Evolutionary conservation across 2,888 invertebrate genomes (phyloP).

Genomic region (Galerucella calmariensis): DNA sequence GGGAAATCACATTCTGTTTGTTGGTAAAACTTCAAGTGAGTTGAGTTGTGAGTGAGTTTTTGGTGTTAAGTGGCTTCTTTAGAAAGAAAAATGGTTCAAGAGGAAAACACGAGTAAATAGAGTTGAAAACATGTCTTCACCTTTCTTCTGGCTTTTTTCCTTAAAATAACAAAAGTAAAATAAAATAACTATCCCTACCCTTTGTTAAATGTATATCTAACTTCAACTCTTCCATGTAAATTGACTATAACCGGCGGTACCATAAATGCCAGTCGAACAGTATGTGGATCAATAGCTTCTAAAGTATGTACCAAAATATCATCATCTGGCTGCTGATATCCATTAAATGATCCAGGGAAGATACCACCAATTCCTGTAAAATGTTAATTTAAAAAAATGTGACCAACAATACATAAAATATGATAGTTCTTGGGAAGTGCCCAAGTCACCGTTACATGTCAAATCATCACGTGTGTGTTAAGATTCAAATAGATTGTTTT

Average conservation of each 20-base stretch:
- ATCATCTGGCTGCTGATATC: conserved; percentile 62
- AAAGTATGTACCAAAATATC: conserved; percentile 70
- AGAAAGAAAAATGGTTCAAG: no score
- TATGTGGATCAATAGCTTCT: conserved; percentile 81
- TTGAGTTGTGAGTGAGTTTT: no score
- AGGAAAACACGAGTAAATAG: no score
- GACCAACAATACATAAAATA: not conserved
- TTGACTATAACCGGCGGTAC: conserved; percentile 86
- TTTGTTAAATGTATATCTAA: conserved; percentile 85
- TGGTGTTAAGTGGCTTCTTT: no score
- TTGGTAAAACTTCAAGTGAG: no score
- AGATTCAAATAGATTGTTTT: no score
- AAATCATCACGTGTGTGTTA: no score
- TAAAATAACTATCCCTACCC: conserved; percentile 67
- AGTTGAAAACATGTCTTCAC: no score
- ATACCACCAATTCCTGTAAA: conserved; percentile 38
- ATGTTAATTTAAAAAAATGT: not conserved
- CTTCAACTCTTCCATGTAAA: conserved; percentile 86
- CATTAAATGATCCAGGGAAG: conserved; percentile 59
- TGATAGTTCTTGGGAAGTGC: no score
- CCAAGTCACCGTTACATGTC: no score
- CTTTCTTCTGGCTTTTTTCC: no score
- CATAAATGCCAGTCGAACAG: conserved; percentile 84
- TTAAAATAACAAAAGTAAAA: not conserved
- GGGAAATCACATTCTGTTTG: no score